Percentiles rank a stretch among this genome's conserved stretches.
phyloP scores from a whole-genome alignment of 2,797 vertebrate genomes.

The Eospalax fontanierii region DNA sequence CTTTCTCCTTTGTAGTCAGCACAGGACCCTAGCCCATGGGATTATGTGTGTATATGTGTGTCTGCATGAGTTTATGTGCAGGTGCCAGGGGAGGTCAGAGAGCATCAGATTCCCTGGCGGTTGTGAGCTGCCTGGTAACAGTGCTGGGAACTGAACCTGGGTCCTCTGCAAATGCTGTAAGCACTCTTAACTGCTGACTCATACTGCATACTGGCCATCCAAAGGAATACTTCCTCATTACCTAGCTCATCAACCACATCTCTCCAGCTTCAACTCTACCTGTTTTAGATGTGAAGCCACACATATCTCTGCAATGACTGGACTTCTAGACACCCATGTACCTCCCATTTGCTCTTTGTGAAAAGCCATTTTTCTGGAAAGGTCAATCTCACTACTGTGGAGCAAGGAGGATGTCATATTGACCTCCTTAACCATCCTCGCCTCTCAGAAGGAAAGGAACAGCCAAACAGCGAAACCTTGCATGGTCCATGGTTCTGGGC shows the following conservation, averaged over 20 bases:
- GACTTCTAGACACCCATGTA: neutral
- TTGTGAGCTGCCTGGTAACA: too few relatives aligned
- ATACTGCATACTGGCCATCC: too few relatives aligned
- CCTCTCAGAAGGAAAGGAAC: neutral
- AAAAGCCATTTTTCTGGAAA: conserved; percentile 14
- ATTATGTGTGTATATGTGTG: too few relatives aligned
- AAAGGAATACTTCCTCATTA: neutral
- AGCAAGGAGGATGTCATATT: neutral
- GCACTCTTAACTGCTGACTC: neutral
- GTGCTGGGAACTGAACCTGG: too few relatives aligned
- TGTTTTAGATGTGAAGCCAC: too few relatives aligned
- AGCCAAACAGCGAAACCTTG: neutral
- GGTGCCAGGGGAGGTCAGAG: too few relatives aligned
- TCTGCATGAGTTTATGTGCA: too few relatives aligned
- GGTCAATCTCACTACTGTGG: neutral
- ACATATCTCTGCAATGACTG: neutral
- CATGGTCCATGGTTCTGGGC: neutral
- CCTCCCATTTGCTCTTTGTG: neutral
- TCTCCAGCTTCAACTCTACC: neutral
- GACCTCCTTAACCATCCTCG: neutral
- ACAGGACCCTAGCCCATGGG: neutral
- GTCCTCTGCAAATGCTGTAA: too few relatives aligned
- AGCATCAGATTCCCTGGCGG: too few relatives aligned
- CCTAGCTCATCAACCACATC: neutral
- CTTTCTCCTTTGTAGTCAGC: neutral